Evolutionary conservation across 2,888 invertebrate species (phyloP), one percentile per base, ranked within the genome.

Genomic region (Leptopilina myrica): DNA sequence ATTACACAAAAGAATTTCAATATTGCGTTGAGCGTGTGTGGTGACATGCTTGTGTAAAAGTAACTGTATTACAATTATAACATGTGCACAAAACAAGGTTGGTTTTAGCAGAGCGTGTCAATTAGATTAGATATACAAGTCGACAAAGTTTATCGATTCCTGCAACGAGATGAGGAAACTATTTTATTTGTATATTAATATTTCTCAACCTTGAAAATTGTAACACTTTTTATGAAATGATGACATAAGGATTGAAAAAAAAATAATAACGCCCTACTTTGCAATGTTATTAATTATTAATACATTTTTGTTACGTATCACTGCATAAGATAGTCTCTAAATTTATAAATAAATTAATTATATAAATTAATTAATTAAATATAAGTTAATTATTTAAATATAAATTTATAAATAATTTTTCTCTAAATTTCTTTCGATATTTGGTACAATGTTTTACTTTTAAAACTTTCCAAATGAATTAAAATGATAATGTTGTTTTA

Each of bases 91-190:
- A 84, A 82, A 83, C 84, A 83, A 84, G 84, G 79, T 81, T 84
- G 78, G 79, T 84, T 80, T 78, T 80, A 82, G 81, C 82, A 79
- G 79, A 84, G 84, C 81, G 81, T 83, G 82, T 82, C 82, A 84
- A 84, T 82, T 84, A 83, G 82, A 84, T 84, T 83, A 83, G 82
- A 81, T 83, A 81, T 83, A 83, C 80, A 80, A 81, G 80, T 78
- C 82, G 78, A 59, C 49, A 79, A 77, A 76, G 20, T 77, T 49
- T 80, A 78, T 76, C 77, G 78, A 76, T 79, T 81, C 77, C 78
- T 83, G 78, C 53, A 56, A 46, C 56, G 40, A 46, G 67, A 67
- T 49, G 49, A 78, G 79, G 79, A 81, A 81, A 82, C 5, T 53
- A 69, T 53, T 56, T 56, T 56, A 56, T 53, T 40, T 56, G 9